phyloP scores from a whole-genome alignment of 2,797 vertebrate genomes.

The Chloroceryle inda region DNA sequence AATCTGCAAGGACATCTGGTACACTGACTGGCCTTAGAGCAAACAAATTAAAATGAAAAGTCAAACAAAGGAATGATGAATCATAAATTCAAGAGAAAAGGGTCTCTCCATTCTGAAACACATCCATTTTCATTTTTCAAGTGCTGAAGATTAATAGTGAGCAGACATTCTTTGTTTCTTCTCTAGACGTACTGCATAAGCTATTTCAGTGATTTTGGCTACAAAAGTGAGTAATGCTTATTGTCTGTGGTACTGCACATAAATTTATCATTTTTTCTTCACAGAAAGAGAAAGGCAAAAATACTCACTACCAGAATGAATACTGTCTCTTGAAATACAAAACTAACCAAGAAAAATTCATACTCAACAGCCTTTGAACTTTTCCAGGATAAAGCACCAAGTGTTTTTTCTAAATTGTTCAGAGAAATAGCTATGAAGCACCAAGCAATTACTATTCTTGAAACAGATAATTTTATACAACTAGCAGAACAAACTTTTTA shows the following conservation, averaged over 20 bases:
- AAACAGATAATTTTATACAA: not conserved
- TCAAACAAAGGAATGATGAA: not conserved
- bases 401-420: not conserved
- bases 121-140: not conserved
- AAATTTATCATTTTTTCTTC: not conserved
- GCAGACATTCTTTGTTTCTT: not conserved
- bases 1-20: not conserved
- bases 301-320: not conserved
- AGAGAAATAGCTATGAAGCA: constrained; percentile 9
- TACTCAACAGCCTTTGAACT: not conserved
- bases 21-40: not conserved
- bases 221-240: not conserved
- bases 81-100: not conserved
- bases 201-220: not conserved
- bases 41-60: not conserved
- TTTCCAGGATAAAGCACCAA: not conserved
- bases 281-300: not conserved
- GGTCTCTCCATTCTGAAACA: not conserved
- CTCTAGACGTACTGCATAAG: not conserved
- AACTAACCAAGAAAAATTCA: not conserved
- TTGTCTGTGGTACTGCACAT: not conserved
- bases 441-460: not conserved
- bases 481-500: not conserved
- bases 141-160: not conserved
- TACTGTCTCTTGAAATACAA: not conserved